A percentile compares a stretch with the other conserved stretches of the same genome.
phyloP scores from a whole-genome alignment of 1,140 invertebrate genomes.

The Bombus confusus region DNA sequence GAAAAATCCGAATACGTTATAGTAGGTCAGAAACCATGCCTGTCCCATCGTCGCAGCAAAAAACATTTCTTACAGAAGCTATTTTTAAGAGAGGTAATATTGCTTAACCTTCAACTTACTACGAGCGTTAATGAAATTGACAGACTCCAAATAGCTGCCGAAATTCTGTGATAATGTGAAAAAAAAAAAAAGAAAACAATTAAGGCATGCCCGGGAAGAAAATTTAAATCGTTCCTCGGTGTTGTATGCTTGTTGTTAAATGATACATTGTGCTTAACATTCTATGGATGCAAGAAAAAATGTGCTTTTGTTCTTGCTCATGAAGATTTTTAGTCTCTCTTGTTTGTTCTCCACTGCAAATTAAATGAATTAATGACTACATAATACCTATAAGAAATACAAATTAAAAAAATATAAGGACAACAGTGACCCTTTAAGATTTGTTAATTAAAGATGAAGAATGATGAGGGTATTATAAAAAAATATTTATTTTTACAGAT shows the following conservation, averaged over 20 bases:
- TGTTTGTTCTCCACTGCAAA: neutral
- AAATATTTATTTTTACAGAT: conserved; percentile 72
- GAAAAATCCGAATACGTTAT: conserved; percentile 77
- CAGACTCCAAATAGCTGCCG: conserved; percentile 55
- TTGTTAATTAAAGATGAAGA: neutral
- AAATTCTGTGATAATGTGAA: neutral
- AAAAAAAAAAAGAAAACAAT: neutral
- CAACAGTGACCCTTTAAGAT: neutral
- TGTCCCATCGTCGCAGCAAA: conserved; percentile 68
- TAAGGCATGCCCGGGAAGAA: neutral
- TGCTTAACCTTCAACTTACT: conserved; percentile 67
- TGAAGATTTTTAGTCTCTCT: neutral
- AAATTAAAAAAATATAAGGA: neutral
- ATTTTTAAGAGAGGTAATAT: conserved; percentile 77
- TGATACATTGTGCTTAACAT: neutral
- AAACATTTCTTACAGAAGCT: conserved; percentile 78
- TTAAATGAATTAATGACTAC: neutral
- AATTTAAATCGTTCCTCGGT: neutral
- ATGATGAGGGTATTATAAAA: neutral
- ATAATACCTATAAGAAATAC: neutral
- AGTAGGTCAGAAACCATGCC: conserved; percentile 75
- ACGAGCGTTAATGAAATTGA: conserved; percentile 54
- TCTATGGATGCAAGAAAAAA: conserved; percentile 30
- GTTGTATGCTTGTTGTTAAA: neutral
- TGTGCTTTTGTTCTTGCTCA: conserved; percentile 35